Evolutionary conservation across 2,888 invertebrate genomes (phyloP).

Genomic region (Phortica magna): DNA sequence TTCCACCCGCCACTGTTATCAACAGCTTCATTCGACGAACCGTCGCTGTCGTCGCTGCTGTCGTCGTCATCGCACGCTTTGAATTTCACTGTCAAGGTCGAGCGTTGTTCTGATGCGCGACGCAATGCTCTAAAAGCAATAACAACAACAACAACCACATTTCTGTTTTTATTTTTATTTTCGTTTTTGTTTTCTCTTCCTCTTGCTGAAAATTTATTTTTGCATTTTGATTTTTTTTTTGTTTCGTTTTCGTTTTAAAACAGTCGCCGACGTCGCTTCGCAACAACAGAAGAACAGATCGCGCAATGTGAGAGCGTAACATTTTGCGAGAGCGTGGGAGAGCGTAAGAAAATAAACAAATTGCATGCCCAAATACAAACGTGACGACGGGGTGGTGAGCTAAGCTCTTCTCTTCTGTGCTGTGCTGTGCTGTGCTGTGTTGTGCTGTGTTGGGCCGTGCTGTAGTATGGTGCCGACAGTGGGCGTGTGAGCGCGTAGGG

Average conservation of each 20-base stretch:
- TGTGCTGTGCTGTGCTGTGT: background rate
- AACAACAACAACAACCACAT: conserved; percentile 43
- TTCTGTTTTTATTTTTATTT: background rate
- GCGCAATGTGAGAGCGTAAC: too few relatives aligned
- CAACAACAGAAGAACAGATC: background rate
- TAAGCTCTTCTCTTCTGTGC: too few relatives aligned
- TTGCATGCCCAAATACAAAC: background rate
- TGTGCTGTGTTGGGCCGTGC: too few relatives aligned
- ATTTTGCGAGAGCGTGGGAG: background rate
- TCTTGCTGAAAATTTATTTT: conserved; percentile 4
- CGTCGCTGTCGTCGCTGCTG: background rate
- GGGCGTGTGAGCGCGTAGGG: conserved; percentile 14
- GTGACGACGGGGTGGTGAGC: too few relatives aligned
- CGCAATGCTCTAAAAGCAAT: conserved; percentile 54
- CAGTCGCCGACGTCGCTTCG: background rate
- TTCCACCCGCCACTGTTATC: background rate
- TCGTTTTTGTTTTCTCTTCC: conserved; percentile 9
- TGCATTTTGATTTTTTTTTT: conserved; percentile 1
- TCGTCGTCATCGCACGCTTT: conserved; percentile 27
- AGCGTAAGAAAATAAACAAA: background rate
- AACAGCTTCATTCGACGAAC: background rate
- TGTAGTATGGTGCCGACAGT: background rate
- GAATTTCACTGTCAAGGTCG: conserved; percentile 77
- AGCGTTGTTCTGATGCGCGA: conserved; percentile 73
- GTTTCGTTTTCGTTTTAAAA: background rate